These are phyloP conservation scores for Amphipyra berbera DNA, from an alignment of 2,888 invertebrate genomes.

Conservation along the genomic window DNA sequence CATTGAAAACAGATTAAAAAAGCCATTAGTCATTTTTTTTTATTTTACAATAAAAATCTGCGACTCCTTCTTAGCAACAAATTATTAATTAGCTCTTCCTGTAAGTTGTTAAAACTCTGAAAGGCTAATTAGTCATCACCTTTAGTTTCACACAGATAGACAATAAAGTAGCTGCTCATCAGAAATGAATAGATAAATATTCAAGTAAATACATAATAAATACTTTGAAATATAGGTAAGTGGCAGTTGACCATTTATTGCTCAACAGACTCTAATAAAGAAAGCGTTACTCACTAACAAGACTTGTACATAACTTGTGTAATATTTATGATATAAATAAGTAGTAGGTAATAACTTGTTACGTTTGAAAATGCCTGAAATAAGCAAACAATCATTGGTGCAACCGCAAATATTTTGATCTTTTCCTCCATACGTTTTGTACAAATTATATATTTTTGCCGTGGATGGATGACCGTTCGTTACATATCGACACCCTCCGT, in stretches of 20 bases:
- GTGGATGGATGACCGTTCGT: no score
- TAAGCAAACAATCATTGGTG: slow-evolving; percentile 19
- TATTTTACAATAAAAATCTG: no score
- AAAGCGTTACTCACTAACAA: slow-evolving; percentile 58
- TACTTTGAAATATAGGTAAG: slow-evolving; percentile 10
- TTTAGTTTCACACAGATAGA: slow-evolving; percentile 8
- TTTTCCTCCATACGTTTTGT: slow-evolving; percentile 1
- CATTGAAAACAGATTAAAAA: slow-evolving; percentile 21
- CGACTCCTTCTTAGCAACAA: slow-evolving; percentile 10
- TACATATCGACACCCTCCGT: no score
- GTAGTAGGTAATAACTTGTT: no score
- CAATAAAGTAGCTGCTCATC: not conserved
- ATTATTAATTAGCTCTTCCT: slow-evolving; percentile 40
- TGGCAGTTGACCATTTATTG: slow-evolving; percentile 36
- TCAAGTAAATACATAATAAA: not conserved
- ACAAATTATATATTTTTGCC: no score
- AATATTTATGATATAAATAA: slow-evolving; percentile 47
- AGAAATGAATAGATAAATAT: not conserved
- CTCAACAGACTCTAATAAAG: slow-evolving; percentile 56
- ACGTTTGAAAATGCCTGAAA: slow-evolving; percentile 15
- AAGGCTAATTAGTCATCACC: slow-evolving; percentile 24
- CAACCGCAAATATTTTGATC: slow-evolving; percentile 7
- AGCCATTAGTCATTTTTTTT: not conserved
- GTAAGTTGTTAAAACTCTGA: slow-evolving; percentile 17
- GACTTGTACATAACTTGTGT: slow-evolving; percentile 57